Percentiles rank a stretch among this genome's conserved stretches.
phyloP scores from a whole-genome alignment of 2,797 vertebrate genomes.

The Sardinella longiceps region DNA sequence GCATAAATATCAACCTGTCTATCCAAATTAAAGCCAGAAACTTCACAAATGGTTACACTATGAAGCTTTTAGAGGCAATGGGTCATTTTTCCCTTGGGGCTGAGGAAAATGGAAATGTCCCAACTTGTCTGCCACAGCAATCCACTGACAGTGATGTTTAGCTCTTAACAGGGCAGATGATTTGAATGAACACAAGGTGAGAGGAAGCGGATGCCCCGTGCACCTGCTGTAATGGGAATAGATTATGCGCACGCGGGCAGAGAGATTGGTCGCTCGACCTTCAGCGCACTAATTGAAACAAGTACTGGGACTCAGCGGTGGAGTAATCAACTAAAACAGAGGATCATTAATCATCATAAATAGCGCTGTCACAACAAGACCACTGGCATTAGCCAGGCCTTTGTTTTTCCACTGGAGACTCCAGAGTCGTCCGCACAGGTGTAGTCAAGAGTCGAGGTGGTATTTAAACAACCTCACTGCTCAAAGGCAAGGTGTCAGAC shows the following conservation, averaged over 20 bases:
- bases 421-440: slow-evolving; percentile 83
- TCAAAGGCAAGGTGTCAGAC: slow-evolving; percentile 57
- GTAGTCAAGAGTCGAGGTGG: slow-evolving; percentile 92
- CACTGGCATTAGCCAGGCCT: slow-evolving; percentile 74
- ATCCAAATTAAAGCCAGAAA: slow-evolving; percentile 68
- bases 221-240: slow-evolving; percentile 89
- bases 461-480: slow-evolving; percentile 84
- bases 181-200: slow-evolving; percentile 86
- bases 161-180: slow-evolving; percentile 80
- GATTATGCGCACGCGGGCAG: slow-evolving; percentile 78
- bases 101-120: slow-evolving; percentile 65
- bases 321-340: slow-evolving; percentile 90
- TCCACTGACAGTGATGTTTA: slow-evolving; percentile 64
- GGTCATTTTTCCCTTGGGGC: slow-evolving; percentile 54
- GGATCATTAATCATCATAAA: slow-evolving; percentile 94
- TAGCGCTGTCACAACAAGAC: slow-evolving; percentile 85
- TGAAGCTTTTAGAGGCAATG: slow-evolving; percentile 68
- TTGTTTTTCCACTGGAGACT: slow-evolving; percentile 76
- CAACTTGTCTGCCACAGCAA: slow-evolving; percentile 74
- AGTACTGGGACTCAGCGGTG: slow-evolving; percentile 87
- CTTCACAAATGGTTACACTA: slow-evolving; percentile 36
- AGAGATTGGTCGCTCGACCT: slow-evolving; percentile 90
- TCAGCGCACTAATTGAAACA: slow-evolving; percentile 92
- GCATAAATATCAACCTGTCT: slow-evolving; percentile 82
- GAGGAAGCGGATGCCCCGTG: slow-evolving; percentile 84